Evolutionary conservation across 2,797 vertebrate genomes (phyloP), one percentile per base, ranked within the genome.

Genomic region (Chaenodraco wilsoni): DNA sequence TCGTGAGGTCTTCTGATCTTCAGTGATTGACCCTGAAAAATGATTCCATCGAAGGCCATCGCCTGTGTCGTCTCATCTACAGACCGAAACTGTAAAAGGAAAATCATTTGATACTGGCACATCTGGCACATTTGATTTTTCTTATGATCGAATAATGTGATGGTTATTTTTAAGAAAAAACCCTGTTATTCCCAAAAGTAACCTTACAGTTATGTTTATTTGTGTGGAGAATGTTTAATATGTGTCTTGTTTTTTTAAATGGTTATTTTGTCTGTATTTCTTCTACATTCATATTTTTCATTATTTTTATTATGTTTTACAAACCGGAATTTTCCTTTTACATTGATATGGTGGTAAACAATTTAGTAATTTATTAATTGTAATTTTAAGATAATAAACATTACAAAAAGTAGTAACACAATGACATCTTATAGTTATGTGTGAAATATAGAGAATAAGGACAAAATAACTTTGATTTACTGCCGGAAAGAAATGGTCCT

Each of bases 61-160:
- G 94, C 94, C 86, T 95, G 94, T 2, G 94, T 95, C 16, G 94
- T 95, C 86, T 94, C 94, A 13, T 95, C 94, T 1, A 94, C 94
- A 2, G 94, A 95, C 1, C 93, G 93, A 50, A 95, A 94, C 94
- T 95, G 46, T 5, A 71, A 14, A 37, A 40, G 19, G 9, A 70
- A 37, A 37, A 37, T 37, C 33, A 37, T 37, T 37, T 37, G 33
- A 37, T 37, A 37, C 33, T 37, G 33, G 33, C 33, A 37, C 33
- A 37, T 37, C 7, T 37, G 33, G 33, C 33, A 37, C 1, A 37
- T 9, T 37, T 7, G 1, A 27, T 27, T 37, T 9, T 37, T 37
- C 33, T 37, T 37, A 37, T 37, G 6, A 37, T 9, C 6, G 8
- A 9, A 37, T 9, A 1, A 37, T 37, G 33, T 37, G 33, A 37